Evolutionary conservation across 2,888 invertebrate species (phyloP).

Genomic region (Eupithecia centaureata): DNA sequence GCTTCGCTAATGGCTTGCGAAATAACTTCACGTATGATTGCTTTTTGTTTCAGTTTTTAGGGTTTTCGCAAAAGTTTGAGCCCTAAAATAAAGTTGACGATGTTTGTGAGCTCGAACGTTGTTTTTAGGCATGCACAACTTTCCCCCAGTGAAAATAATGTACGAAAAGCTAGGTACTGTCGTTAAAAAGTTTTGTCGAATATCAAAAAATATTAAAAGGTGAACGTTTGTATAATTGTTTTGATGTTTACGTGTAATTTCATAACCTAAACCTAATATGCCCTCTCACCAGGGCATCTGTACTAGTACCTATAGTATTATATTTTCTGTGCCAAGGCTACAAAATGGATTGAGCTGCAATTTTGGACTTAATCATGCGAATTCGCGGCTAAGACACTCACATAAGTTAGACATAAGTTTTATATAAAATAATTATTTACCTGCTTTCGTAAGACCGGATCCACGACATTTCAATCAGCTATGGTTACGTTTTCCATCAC

Average conservation of each 20-base stretch:
- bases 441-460: background rate
- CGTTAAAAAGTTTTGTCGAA: background rate
- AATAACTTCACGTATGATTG: slow-evolving; percentile 56
- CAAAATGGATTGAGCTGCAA: background rate
- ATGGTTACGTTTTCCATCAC: background rate
- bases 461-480: background rate
- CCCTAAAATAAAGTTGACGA: slow-evolving; percentile 3
- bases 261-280: no score
- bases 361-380: no score
- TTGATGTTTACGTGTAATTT: background rate
- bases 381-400: no score
- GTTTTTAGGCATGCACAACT: background rate
- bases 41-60: slow-evolving; percentile 36
- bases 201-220: background rate
- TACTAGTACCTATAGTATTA: no score
- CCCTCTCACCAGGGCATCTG: no score
- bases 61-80: slow-evolving; percentile 4
- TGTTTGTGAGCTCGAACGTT: background rate
- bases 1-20: slow-evolving; percentile 52
- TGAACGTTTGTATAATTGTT: background rate
- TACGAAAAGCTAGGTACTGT: background rate
- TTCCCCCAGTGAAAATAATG: background rate
- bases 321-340: background rate
- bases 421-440: background rate
- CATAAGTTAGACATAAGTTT: no score